Conservation (phyloP, 2,888 invertebrate species). For the Chouioia cunea region DNA sequence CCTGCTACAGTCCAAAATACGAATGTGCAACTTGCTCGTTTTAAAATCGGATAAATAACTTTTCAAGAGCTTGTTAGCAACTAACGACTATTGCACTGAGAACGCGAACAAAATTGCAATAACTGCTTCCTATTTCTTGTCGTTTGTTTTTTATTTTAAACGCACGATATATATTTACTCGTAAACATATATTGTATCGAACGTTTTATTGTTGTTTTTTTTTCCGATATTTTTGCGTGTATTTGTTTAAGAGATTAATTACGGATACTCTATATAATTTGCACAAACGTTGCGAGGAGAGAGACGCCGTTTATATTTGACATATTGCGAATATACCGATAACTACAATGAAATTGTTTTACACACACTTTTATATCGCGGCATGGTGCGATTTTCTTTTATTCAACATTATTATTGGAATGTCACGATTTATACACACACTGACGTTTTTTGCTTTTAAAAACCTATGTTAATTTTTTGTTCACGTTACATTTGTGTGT, state of each 20-base stretch:
- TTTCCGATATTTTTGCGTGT: background rate
- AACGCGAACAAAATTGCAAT: constrained; percentile 12
- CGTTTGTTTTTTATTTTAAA: constrained; percentile 6
- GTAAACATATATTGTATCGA: constrained; percentile 33
- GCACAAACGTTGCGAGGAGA: constrained; percentile 4
- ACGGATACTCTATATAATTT: constrained; percentile 32
- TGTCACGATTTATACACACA: constrained; percentile 24
- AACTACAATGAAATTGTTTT: constrained; percentile 38
- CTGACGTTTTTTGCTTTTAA: constrained; percentile 8
- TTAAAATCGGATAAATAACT: constrained; percentile 8
- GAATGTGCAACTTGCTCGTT: constrained; percentile 24
- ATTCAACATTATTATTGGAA: constrained; percentile 20
- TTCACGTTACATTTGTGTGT: constrained; percentile 5
- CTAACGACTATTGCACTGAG: constrained; percentile 29
- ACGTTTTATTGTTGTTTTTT: constrained; percentile 30
- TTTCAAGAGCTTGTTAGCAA: constrained; percentile 9
- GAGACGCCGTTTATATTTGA: constrained; percentile 12
- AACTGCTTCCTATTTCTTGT: constrained; percentile 20
- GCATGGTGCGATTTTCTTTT: constrained; percentile 4
- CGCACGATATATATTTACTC: constrained; percentile 33
- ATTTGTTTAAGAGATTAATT: constrained; percentile 16
- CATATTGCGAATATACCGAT: constrained; percentile 22
- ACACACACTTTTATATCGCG: constrained; percentile 23
- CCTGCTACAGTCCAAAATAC: background rate
- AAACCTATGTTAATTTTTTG: constrained; percentile 24